Conservation (phyloP, 2,113 vertebrate species). For the Vidua macroura region DNA sequence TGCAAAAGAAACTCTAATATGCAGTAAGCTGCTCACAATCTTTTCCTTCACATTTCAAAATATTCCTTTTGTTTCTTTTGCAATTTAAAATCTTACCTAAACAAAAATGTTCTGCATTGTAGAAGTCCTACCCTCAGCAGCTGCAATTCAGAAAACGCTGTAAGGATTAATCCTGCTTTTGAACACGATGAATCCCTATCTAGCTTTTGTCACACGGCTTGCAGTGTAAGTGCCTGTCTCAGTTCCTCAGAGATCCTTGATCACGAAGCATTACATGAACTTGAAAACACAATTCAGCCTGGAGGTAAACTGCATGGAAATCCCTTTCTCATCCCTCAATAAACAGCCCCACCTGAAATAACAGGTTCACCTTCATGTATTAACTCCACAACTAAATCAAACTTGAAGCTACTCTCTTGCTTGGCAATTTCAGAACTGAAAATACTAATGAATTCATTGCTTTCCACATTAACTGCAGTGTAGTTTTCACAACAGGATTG, state of each 20-base stretch:
- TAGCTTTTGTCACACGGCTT: conserved; percentile 70
- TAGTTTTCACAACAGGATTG: background rate
- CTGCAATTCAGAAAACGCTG: conserved; percentile 73
- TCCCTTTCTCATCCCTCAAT: background rate
- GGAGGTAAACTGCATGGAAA: conserved; percentile 73
- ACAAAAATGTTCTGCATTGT: conserved; percentile 73
- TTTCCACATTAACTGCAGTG: background rate
- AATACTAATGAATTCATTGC: conserved; percentile 13
- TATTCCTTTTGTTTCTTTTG: conserved; percentile 25
- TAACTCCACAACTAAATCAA: background rate
- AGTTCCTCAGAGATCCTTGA: conserved; percentile 70
- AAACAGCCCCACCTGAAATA: background rate
- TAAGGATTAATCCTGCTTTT: conserved; percentile 82
- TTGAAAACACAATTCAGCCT: conserved; percentile 73
- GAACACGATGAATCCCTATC: conserved; percentile 74
- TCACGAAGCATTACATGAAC: conserved; percentile 66
- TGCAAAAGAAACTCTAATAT: conserved; percentile 77
- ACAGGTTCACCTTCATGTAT: background rate
- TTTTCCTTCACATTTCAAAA: conserved; percentile 30
- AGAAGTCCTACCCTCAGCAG: conserved; percentile 73
- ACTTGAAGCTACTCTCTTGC: background rate
- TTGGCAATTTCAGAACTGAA: conserved; percentile 9
- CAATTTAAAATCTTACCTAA: conserved; percentile 30
- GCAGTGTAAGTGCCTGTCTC: conserved; percentile 70
- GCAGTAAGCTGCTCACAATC: conserved; percentile 75